Evolutionary conservation across 2,113 vertebrate species (phyloP).

Genomic region (Centropus unirufus): DNA sequence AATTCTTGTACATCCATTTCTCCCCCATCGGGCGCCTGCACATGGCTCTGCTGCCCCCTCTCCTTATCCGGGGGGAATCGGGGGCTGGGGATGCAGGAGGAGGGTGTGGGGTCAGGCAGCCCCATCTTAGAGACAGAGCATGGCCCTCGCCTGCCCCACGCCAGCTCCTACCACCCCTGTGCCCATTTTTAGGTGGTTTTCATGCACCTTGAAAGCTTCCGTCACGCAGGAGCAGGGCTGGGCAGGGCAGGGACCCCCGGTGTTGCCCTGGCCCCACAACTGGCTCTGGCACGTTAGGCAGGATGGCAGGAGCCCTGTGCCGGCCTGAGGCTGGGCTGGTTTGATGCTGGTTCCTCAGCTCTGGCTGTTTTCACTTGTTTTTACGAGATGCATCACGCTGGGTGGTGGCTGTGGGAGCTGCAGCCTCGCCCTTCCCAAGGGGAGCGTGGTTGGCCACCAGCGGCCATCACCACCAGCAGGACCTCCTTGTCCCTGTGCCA

Average conservation of each 20-base stretch:
- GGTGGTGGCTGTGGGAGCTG: background rate
- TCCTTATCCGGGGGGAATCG: background rate
- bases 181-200: background rate
- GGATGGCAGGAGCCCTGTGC: accelerated
- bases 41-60: background rate
- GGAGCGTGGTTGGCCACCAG: background rate
- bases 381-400: background rate
- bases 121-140: background rate
- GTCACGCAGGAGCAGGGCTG: accelerated
- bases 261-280: accelerated
- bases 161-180: accelerated
- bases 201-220: too few relatives aligned
- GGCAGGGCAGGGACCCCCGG: too few relatives aligned
- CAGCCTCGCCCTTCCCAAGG: background rate
- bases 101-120: background rate
- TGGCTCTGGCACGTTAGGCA: background rate
- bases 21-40: background rate
- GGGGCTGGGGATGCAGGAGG: background rate
- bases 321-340: background rate
- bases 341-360: background rate
- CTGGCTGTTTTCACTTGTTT: constrained; percentile 14
- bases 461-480: accelerated
- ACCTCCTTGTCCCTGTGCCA: background rate
- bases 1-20: constrained; percentile 28
- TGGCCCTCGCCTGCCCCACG: background rate